Evolutionary conservation across 2,113 vertebrate genomes (phyloP).

Genomic region (Neotragus moschatus): DNA sequence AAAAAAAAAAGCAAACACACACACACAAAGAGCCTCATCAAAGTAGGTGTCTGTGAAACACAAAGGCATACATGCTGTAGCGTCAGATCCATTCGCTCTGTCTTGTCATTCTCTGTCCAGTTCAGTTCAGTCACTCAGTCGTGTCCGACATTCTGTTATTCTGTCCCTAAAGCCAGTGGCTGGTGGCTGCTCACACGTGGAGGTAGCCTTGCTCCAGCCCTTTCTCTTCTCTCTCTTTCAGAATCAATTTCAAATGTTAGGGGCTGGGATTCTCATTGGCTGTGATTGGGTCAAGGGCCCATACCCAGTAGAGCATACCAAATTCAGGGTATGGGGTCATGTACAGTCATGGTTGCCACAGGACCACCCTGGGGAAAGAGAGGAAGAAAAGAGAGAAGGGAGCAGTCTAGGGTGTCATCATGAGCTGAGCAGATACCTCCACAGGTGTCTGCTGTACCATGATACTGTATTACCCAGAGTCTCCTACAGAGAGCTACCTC

Average conservation of each 20-base stretch:
- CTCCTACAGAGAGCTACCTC: not conserved
- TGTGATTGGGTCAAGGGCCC: not conserved
- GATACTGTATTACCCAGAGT: not conserved
- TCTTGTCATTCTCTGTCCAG: not conserved
- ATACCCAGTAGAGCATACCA: too few species aligned
- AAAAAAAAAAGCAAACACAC: not conserved
- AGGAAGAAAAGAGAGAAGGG: not conserved
- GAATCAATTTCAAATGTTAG: not conserved
- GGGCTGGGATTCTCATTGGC: not conserved
- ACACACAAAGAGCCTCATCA: not conserved
- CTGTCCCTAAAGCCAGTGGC: not conserved
- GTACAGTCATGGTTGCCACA: not conserved
- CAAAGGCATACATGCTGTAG: not conserved
- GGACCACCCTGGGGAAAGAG: too few species aligned
- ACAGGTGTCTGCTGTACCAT: not conserved
- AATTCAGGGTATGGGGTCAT: not conserved
- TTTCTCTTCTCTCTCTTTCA: not conserved
- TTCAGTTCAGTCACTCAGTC: too few species aligned
- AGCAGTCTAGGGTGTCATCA: not conserved
- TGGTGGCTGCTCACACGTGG: not conserved
- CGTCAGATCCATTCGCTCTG: not conserved
- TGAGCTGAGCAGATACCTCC: not conserved
- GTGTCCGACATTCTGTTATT: too few species aligned
- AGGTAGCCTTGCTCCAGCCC: not conserved
- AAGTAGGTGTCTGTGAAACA: not conserved